These are phyloP conservation scores for Coptotermes formosanus DNA, from an alignment of 1,140 invertebrate species.

Conservation along the genomic window DNA sequence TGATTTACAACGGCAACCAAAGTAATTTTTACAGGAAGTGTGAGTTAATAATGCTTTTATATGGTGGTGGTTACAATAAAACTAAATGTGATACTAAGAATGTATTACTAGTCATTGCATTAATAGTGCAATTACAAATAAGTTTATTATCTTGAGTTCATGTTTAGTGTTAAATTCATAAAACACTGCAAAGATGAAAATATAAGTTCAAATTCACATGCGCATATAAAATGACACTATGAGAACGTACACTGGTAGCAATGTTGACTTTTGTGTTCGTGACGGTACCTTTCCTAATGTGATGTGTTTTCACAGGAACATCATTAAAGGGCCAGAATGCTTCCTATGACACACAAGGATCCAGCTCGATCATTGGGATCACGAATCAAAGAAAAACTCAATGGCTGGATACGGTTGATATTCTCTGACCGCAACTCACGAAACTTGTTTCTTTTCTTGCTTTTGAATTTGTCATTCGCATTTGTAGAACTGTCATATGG, in stretches of 20 bases:
- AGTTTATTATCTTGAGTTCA: too few relatives aligned
- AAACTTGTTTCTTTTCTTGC: slow-evolving; percentile 92
- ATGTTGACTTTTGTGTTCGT: too few relatives aligned
- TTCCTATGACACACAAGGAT: slow-evolving; percentile 77
- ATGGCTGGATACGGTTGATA: slow-evolving; percentile 80
- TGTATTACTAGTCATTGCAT: too few relatives aligned
- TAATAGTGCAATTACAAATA: too few relatives aligned
- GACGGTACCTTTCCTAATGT: too few relatives aligned
- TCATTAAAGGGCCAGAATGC: slow-evolving; percentile 53
- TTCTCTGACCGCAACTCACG: slow-evolving; percentile 90
- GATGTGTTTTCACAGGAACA: not conserved
- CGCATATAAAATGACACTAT: too few relatives aligned
- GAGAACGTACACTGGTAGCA: too few relatives aligned
- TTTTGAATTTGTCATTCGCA: slow-evolving; percentile 92
- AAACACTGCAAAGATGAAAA: too few relatives aligned
- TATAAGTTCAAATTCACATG: too few relatives aligned
- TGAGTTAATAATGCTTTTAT: not conserved
- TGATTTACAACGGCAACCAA: not conserved
- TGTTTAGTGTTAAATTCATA: too few relatives aligned
- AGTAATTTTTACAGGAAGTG: not conserved
- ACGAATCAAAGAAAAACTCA: slow-evolving; percentile 65
- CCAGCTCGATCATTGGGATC: slow-evolving; percentile 58
- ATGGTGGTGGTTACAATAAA: too few relatives aligned
- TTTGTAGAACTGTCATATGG: slow-evolving; percentile 96
- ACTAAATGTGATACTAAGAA: too few relatives aligned